Percentiles rank a stretch among this genome's conserved stretches.
Conservation (phyloP, 2,888 invertebrate genomes). For the Archips crataeganus region DNA sequence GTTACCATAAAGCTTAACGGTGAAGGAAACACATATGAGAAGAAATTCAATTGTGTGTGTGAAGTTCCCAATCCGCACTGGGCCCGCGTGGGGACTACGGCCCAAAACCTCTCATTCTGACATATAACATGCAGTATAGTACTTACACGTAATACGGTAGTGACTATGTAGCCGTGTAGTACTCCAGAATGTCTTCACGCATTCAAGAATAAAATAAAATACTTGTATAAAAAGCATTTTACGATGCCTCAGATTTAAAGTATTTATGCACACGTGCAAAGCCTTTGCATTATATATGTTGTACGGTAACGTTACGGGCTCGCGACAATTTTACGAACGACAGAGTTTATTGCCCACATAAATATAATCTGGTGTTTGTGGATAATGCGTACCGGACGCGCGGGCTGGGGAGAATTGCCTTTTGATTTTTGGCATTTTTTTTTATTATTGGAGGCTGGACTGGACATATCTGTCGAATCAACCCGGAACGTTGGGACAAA, state of each 20-base stretch:
- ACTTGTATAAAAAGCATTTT: not conserved
- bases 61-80: too few relatives aligned
- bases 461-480: too few relatives aligned
- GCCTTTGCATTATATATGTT: slow-evolving; percentile 5
- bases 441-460: not conserved
- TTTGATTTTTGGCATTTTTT: slow-evolving; percentile 9
- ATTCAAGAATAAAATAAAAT: not conserved
- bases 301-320: not conserved
- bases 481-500: too few relatives aligned
- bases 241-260: not conserved
- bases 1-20: too few relatives aligned
- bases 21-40: too few relatives aligned
- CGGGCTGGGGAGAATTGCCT: slow-evolving; percentile 21
- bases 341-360: slow-evolving; percentile 35
- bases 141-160: too few relatives aligned
- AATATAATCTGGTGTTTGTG: slow-evolving; percentile 36
- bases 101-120: too few relatives aligned
- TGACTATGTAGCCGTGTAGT: too few relatives aligned
- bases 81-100: too few relatives aligned
- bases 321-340: slow-evolving; percentile 30
- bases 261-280: not conserved
- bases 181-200: too few relatives aligned
- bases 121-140: too few relatives aligned
- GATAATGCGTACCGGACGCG: slow-evolving; percentile 19
- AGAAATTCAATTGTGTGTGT: too few relatives aligned